Percentiles rank a stretch among this genome's conserved stretches.
Conservation (phyloP, 2,797 vertebrate genomes). For the Labeo calbasu region DNA sequence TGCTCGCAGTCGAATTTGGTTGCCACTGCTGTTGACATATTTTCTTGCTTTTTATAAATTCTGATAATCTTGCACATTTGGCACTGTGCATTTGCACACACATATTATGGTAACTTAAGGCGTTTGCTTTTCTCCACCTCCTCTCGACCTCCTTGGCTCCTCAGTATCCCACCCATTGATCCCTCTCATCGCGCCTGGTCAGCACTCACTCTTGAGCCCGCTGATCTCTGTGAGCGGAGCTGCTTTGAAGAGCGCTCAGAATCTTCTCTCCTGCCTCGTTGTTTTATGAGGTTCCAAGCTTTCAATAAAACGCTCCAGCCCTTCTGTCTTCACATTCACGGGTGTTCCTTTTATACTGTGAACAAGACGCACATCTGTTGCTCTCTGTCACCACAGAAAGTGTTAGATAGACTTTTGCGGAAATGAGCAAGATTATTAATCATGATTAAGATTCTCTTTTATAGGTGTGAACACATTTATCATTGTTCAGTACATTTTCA, state of each 20-base stretch:
- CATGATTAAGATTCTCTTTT: not conserved
- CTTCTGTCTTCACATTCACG: not conserved
- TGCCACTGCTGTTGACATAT: not conserved
- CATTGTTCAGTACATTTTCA: not conserved
- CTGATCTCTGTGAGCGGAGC: conserved; percentile 52
- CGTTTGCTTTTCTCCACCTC: conserved; percentile 28
- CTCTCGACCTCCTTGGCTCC: conserved; percentile 42
- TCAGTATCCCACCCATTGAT: conserved; percentile 58
- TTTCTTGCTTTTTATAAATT: not conserved
- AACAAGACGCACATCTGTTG: not conserved
- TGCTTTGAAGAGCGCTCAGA: conserved; percentile 40
- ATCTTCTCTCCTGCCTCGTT: conserved; percentile 34
- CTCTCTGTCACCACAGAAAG: not conserved
- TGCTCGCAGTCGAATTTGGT: not conserved
- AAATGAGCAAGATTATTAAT: not conserved
- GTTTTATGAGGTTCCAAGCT: conserved; percentile 45
- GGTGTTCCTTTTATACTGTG: not conserved
- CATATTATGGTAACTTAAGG: not conserved
- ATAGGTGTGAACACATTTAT: not conserved
- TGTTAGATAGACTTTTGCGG: not conserved
- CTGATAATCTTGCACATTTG: not conserved
- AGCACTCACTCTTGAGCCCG: conserved; percentile 56
- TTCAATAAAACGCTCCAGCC: conserved; percentile 27
- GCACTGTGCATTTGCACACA: not conserved
- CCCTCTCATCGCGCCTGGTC: conserved; percentile 63